A percentile compares a stretch with the other conserved stretches of the same genome.
Evolutionary conservation across 2,888 invertebrate genomes (phyloP).

Genomic region (Temnothorax rugatulus): DNA sequence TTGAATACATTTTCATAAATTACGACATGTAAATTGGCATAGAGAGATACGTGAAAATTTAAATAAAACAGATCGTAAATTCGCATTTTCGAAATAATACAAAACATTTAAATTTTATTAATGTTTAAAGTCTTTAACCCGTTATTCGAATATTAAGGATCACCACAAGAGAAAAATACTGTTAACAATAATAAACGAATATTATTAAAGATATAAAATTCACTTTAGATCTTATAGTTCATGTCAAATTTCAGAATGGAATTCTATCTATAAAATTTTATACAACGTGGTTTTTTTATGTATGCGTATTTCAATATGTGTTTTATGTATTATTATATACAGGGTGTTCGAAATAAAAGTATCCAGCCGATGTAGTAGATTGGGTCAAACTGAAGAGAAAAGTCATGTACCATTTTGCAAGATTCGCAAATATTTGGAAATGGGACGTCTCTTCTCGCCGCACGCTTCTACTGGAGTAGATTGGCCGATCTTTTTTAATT

Average conservation of each 20-base stretch:
- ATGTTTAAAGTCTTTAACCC: neutral
- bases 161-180: neutral
- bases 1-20: neutral
- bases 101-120: constrained; percentile 10
- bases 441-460: too few species aligned
- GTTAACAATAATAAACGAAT: neutral
- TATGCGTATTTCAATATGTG: neutral
- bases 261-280: neutral
- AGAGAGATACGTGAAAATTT: neutral
- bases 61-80: neutral
- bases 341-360: too few species aligned
- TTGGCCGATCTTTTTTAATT: too few species aligned
- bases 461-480: too few species aligned
- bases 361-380: too few species aligned
- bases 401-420: too few species aligned
- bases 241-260: neutral
- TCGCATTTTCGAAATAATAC: neutral
- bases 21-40: neutral
- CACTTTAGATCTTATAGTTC: neutral
- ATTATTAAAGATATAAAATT: neutral
- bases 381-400: too few species aligned
- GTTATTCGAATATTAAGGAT: neutral
- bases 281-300: neutral
- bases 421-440: too few species aligned
- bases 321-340: too few species aligned